Base-by-base conservation (phyloP, 2,797 vertebrate genomes). In the Sebastes melanostomus region DNA sequence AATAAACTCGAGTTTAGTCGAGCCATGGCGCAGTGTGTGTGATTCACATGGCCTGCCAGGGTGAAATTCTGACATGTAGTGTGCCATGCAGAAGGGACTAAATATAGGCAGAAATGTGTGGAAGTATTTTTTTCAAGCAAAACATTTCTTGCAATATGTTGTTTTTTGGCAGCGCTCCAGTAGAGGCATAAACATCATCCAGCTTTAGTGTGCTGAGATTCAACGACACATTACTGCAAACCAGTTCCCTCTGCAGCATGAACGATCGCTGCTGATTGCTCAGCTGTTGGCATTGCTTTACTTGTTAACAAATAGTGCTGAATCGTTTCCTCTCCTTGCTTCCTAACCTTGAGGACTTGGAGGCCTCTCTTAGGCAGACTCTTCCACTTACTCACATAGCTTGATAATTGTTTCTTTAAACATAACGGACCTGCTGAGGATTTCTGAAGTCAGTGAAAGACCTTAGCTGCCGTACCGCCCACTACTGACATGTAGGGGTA, bases 251-350 rank as follows among this genome's bases (percentile, higher is more conserved):
- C 82, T 66, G 77, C 72, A 73, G 74, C 42, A 18, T 22, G 5
- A 80, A 54, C 2, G 6, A 66, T 52, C 8, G 22, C 77, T 80
- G 78, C 74, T 54, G 65, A 77, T 68, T 66, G 74, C 69, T 72
- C 62, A 80, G 78, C 82, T 82, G 71, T 34, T 65, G 65, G 76
- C 61, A 32, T 50, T 13, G 62, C 50, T 70, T 46, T 70, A 38
- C 59, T 62, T 75, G 50, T 62, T 68, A 72, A 74, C 59, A 70
- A 68, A 73, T 36, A 65, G 22, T 32, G 68, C 83, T 86, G 83
- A 86, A 78, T 76, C 30, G 62, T 75, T 80, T 88, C 75, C 77
- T 76, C 52, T 50, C 32, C 54, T 73, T 29, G 13, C 61, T 56
- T 78, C 82, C 67, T 66, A 20, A 72, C 59, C 30, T 66, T 52